phyloP scores from a whole-genome alignment of 2,888 invertebrate genomes.

The Apamea sordens region DNA sequence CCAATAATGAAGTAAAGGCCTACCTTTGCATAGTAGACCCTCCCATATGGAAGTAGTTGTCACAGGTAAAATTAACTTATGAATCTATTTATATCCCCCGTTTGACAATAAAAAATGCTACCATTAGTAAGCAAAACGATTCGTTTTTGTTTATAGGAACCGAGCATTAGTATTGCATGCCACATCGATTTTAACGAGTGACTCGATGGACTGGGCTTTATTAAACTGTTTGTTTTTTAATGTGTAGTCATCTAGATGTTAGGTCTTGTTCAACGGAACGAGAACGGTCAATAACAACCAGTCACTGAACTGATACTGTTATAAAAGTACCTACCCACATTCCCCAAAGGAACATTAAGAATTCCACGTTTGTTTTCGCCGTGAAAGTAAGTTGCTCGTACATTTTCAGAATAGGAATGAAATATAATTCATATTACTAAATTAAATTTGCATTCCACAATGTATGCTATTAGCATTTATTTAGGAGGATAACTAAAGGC shows the following conservation, averaged over 20 bases:
- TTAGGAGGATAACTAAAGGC: no score
- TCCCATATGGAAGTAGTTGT: not conserved
- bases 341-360: no score
- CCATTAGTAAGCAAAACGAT: not conserved
- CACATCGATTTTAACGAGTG: conserved; percentile 54
- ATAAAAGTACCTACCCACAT: conserved; percentile 1
- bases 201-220: conserved; percentile 42
- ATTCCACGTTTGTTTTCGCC: no score
- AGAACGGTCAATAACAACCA: conserved; percentile 11
- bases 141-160: not conserved
- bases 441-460: not conserved
- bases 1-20: not conserved
- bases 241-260: conserved; percentile 28
- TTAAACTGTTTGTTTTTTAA: conserved; percentile 52
- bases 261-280: conserved; percentile 21
- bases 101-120: not conserved
- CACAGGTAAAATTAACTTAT: not conserved
- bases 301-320: conserved; percentile 38
- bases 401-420: not conserved
- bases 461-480: no score
- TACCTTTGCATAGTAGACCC: not conserved
- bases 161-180: conserved; percentile 12
- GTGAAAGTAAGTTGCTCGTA: not conserved
- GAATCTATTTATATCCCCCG: not conserved
- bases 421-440: not conserved